phyloP scores from a whole-genome alignment of 2,113 vertebrate genomes.

The Nerophis lumbriciformis region DNA sequence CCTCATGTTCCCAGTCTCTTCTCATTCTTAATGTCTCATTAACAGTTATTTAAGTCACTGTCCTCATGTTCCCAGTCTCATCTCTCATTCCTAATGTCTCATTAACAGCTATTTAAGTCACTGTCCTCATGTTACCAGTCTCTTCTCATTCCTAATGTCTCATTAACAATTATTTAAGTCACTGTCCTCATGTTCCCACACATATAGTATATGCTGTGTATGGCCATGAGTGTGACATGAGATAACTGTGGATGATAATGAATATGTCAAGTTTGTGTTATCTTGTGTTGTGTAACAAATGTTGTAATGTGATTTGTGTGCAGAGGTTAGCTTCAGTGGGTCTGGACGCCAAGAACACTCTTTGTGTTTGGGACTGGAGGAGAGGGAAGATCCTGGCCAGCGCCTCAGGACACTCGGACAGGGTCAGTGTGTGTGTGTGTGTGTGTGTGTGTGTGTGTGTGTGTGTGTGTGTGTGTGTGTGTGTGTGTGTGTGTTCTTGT shows the following conservation, averaged over 20 bases:
- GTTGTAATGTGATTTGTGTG: no score
- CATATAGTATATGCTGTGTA: no score
- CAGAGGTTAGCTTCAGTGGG: slow-evolving; percentile 90
- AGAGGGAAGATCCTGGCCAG: slow-evolving; percentile 88
- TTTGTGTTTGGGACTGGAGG: slow-evolving; percentile 96
- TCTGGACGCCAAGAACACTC: slow-evolving; percentile 93
- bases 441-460: slow-evolving; percentile 7
- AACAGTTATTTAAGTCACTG: no score
- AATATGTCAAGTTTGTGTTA: not conserved
- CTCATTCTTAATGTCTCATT: no score
- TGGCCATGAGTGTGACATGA: not conserved
- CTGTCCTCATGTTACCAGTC: no score
- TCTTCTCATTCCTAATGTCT: no score
- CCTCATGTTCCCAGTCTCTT: no score
- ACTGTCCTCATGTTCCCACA: no score
- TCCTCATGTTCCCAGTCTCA: no score
- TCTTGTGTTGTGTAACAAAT: not conserved
- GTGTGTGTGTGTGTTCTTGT: slow-evolving; percentile 6
- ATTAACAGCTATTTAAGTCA: no score
- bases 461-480: slow-evolving; percentile 3
- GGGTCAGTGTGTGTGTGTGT: slow-evolving; percentile 37
- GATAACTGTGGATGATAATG: not conserved
- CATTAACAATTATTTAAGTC: no score
- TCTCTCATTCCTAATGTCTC: no score
- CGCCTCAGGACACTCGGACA: slow-evolving; percentile 86